Conservation (phyloP, 2,113 vertebrate species). For the Laterallus jamaicensis region DNA sequence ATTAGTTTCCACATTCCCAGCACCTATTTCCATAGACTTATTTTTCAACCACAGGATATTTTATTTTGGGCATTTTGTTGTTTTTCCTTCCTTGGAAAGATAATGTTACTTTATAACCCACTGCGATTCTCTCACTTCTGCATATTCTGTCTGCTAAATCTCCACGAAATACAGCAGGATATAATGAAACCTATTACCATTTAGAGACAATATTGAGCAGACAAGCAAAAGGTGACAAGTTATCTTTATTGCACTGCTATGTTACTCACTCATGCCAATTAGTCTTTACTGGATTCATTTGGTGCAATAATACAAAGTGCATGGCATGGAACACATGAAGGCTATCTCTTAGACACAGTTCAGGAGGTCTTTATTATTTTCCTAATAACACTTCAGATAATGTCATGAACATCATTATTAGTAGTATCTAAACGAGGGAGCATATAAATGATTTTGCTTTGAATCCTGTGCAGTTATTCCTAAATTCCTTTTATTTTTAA, state of each 20-base stretch:
- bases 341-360: constrained; percentile 44
- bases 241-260: constrained; percentile 41
- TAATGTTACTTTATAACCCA: not conserved
- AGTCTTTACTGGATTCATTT: constrained; percentile 53
- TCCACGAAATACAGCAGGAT: constrained; percentile 24
- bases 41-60: not conserved
- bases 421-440: constrained; percentile 4
- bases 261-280: constrained; percentile 39
- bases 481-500: constrained; percentile 61
- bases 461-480: constrained; percentile 32
- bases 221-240: constrained; percentile 41
- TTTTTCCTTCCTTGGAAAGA: not conserved
- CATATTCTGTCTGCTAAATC: constrained; percentile 31
- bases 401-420: constrained; percentile 47
- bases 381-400: constrained; percentile 66
- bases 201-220: constrained; percentile 47
- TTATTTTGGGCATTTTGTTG: not conserved
- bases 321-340: constrained; percentile 24
- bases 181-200: constrained; percentile 49
- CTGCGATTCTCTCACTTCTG: not conserved
- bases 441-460: constrained; percentile 22
- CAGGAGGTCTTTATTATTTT: constrained; percentile 61
- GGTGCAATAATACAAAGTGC: constrained; percentile 28
- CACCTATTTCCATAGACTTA: not conserved
- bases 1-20: not conserved